Conservation (phyloP, 2,113 vertebrate species). For the Orycteropus afer region DNA sequence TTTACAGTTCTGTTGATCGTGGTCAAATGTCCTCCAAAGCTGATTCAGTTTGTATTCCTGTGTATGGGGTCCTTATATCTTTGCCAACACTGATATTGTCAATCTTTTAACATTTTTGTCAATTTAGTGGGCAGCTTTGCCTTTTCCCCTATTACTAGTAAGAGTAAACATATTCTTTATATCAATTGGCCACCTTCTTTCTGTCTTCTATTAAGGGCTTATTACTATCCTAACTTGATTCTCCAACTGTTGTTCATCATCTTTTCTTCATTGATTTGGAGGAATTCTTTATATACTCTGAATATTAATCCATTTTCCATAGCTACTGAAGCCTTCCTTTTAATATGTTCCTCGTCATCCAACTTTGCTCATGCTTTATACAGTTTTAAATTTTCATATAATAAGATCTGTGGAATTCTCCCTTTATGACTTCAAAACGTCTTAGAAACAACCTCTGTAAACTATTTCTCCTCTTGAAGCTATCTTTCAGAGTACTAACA, state of each 20-base stretch:
- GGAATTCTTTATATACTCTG: neutral
- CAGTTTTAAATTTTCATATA: conserved; percentile 6
- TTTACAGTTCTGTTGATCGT: conserved; percentile 12
- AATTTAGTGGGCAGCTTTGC: conserved; percentile 8
- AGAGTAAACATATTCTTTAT: conserved; percentile 13
- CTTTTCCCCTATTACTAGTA: neutral
- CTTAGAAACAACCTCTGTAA: neutral
- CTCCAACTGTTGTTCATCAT: neutral
- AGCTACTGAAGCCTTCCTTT: neutral
- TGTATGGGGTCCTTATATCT: neutral
- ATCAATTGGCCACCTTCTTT: neutral
- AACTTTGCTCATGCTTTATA: neutral
- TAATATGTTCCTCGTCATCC: neutral
- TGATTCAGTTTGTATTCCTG: neutral
- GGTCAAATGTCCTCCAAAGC: neutral
- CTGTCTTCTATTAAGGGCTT: neutral
- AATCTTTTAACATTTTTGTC: neutral
- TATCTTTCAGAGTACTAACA: neutral
- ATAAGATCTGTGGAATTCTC: neutral
- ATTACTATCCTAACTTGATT: neutral
- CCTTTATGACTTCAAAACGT: conserved; percentile 2
- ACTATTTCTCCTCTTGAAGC: neutral
- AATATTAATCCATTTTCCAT: neutral
- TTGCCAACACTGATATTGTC: conserved; percentile 22
- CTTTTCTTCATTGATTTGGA: conserved; percentile 22